phyloP scores from a whole-genome alignment of 2,888 invertebrate species.

The Nysson spinosus region DNA sequence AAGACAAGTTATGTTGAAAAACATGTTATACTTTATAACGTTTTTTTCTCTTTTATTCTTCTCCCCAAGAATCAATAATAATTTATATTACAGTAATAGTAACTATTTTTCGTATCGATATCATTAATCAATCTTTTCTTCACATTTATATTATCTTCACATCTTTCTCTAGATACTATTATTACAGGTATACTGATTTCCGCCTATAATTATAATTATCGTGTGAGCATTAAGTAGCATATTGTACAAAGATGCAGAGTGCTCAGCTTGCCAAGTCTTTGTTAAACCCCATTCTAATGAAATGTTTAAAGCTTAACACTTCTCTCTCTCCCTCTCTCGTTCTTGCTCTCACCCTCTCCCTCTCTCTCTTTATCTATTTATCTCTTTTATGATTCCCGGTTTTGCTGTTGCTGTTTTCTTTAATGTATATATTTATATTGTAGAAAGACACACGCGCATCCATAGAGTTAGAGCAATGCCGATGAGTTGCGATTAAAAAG shows the following conservation, averaged over 20 bases:
- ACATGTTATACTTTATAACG: conserved; percentile 58
- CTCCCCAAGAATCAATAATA: conserved; percentile 74
- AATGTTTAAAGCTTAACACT: conserved; percentile 39
- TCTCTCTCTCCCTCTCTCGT: conserved; percentile 20
- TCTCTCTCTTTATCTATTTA: too few relatives aligned
- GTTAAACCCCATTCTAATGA: conserved; percentile 41
- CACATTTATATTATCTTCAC: conserved; percentile 73
- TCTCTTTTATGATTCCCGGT: too few relatives aligned
- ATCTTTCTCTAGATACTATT: conserved; percentile 65
- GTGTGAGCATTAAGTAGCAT: conserved; percentile 72
- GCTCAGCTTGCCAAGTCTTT: conserved; percentile 64
- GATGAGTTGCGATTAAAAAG: conserved; percentile 44
- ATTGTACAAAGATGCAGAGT: conserved; percentile 71
- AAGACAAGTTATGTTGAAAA: conserved; percentile 46
- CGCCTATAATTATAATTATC: conserved; percentile 61
- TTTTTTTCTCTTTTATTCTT: conserved; percentile 70
- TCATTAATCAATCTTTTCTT: conserved; percentile 69
- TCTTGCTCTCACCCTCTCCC: too few relatives aligned
- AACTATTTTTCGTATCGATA: conserved; percentile 73
- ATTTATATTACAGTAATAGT: conserved; percentile 76
- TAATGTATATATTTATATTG: conserved; percentile 23
- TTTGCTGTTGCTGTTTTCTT: too few relatives aligned
- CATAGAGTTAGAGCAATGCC: conserved; percentile 34
- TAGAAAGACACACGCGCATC: conserved; percentile 23
- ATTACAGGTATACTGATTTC: conserved; percentile 69